Base-by-base conservation (phyloP, 2,888 invertebrate genomes). In the Cryptosula pallasiana region DNA sequence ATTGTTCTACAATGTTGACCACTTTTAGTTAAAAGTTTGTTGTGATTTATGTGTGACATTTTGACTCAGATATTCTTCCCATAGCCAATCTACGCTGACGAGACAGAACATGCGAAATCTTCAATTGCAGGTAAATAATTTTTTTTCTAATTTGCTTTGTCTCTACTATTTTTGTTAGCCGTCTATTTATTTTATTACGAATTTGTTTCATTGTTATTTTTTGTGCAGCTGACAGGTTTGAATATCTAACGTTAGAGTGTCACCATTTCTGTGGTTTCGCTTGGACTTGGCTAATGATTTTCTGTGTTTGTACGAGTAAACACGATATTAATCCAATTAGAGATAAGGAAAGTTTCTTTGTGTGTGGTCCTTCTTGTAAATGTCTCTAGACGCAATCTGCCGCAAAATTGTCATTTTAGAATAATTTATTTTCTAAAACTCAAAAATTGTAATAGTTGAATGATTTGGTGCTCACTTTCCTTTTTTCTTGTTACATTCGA, bases 301-400 rank as follows among this genome's bases (percentile, higher is more conserved):
- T 63, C 63, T 63, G 63, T 63, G 63, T 32, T 63, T 63, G 63
- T 32, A 5, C 20, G 32, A 63, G 63, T 63, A 63, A 63, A 63
- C 63, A 63, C 32, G 32, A 27, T 25, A 63, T 63, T 63, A 63
- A 63, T 63, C 29, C 63, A 63, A 63, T 63, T 63, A 63, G 63
- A 32, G 63, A 63, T 63, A 32, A 55, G 27, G 27, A 20, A 27
- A 25, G 27, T 5, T 32, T 34, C 63, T 63, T 63, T 63, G 63
- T 63, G 63, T 20, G 63, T 63, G 63, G 63, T 27, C 20, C 32
- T 27, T 13, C 13, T 32, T 29, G 9, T 13, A 27, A 25, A 16
- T 63, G 29, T 25, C 32, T 34, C 9, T 45, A 45, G 20, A 45
- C 20, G 45, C 45, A n/a, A n/a, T n/a, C n/a, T n/a, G n/a, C n/a